A percentile compares a stretch with the other conserved stretches of the same genome.
Conservation (phyloP, 2,797 vertebrate genomes). For the Stomatorhinus walkeri region DNA sequence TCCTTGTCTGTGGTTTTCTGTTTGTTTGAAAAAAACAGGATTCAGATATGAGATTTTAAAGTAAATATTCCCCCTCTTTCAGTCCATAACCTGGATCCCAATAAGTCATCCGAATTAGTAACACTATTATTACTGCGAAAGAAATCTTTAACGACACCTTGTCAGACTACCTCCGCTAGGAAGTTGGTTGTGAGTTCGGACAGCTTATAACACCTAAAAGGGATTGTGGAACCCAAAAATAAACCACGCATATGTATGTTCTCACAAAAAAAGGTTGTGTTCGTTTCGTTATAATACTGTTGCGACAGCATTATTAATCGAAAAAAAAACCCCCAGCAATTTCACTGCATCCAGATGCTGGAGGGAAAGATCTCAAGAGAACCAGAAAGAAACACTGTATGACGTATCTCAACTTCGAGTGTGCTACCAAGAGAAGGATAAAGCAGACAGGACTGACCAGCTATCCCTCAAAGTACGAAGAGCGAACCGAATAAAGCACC, state of each 20-base stretch:
- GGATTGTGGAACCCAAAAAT: neutral
- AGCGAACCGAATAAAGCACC: constrained; percentile 57
- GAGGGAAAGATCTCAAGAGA: neutral
- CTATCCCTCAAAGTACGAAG: constrained; percentile 50
- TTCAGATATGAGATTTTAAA: neutral
- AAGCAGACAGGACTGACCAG: constrained; percentile 53
- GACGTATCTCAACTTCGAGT: neutral
- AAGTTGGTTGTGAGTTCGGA: neutral
- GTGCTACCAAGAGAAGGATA: constrained; percentile 40
- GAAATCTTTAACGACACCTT: neutral
- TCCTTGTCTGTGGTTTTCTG: neutral
- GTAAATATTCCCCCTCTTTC: neutral
- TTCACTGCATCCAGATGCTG: constrained; percentile 6
- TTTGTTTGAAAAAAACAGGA: neutral
- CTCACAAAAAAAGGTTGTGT: neutral
- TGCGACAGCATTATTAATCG: neutral
- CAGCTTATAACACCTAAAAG: neutral
- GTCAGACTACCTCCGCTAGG: neutral
- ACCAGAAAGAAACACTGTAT: neutral
- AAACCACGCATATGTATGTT: neutral
- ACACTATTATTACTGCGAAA: neutral
- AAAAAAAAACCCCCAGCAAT: neutral
- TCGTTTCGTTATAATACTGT: neutral
- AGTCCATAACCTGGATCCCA: neutral
- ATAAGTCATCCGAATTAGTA: neutral